These are phyloP conservation scores for Podarcis siculus DNA, from an alignment of 2,797 vertebrate species.

Conservation along the genomic window DNA sequence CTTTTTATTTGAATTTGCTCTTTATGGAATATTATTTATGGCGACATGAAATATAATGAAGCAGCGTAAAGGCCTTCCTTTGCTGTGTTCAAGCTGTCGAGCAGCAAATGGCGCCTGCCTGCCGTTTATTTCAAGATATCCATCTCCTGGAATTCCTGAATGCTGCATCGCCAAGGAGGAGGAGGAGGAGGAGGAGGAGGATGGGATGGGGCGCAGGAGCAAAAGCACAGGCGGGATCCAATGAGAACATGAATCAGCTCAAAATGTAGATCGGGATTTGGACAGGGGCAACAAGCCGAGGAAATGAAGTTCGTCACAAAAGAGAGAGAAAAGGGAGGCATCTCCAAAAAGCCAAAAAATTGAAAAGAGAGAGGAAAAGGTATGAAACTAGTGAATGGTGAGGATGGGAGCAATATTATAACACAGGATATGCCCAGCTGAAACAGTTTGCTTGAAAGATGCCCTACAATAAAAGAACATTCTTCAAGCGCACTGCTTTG, in stretches of 20 bases:
- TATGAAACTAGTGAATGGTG: not conserved
- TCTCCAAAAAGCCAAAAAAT: too few species aligned
- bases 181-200: not conserved
- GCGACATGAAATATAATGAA: slow-evolving; percentile 43
- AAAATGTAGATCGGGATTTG: not conserved
- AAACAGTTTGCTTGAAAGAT: not conserved
- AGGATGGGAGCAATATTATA: not conserved
- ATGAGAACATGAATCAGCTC: not conserved
- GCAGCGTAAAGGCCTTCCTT: not conserved
- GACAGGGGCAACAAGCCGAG: not conserved
- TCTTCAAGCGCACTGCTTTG: not conserved
- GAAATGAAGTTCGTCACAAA: not conserved
- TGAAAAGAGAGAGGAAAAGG: too few species aligned
- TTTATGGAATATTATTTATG: slow-evolving; percentile 56
- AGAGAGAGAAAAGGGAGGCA: too few species aligned
- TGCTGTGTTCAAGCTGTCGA: not conserved
- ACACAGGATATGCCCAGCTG: not conserved
- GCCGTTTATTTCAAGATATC: slow-evolving; percentile 5
- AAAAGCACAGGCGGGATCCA: not conserved
- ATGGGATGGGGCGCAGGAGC: not conserved
- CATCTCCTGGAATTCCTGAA: slow-evolving; percentile 16
- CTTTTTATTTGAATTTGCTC: slow-evolving; percentile 52
- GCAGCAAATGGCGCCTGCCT: slow-evolving; percentile 4
- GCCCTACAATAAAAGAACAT: not conserved
- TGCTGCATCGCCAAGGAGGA: not conserved